phyloP scores from a whole-genome alignment of 2,113 vertebrate genomes.

The Siniperca knerii region DNA sequence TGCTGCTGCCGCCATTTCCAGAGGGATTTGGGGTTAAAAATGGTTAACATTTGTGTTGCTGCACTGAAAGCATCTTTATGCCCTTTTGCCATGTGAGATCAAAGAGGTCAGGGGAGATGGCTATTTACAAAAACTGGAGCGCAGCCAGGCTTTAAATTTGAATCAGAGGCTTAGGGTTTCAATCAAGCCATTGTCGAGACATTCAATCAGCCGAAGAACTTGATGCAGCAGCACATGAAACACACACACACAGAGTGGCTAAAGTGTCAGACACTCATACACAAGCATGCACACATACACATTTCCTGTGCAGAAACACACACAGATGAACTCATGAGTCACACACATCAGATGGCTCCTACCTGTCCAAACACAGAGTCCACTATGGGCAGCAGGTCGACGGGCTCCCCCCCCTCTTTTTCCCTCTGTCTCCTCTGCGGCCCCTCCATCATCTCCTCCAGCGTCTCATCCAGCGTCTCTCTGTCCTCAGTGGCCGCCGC shows the following conservation, averaged over 20 bases:
- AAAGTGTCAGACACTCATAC: background rate
- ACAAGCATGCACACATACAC: conserved; percentile 16
- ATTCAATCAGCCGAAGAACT: conserved; percentile 66
- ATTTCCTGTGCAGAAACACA: background rate
- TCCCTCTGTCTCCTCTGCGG: conserved; percentile 49
- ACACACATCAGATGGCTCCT: conserved; percentile 45
- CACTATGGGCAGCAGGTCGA: conserved; percentile 79
- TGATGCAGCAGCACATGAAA: conserved; percentile 39
- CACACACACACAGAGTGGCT: background rate
- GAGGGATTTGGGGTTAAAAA: conserved; percentile 10
- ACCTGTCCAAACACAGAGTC: conserved; percentile 85
- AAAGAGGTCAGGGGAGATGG: background rate
- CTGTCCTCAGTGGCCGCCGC: conserved; percentile 31
- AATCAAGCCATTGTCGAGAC: conserved; percentile 42
- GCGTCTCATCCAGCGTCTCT: conserved; percentile 60
- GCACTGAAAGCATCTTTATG: conserved; percentile 9
- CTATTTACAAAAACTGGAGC: conserved; percentile 15
- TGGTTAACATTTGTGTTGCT: background rate
- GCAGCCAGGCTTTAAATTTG: conserved; percentile 49
- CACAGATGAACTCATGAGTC: background rate
- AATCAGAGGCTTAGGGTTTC: conserved; percentile 62
- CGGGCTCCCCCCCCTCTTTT: conserved; percentile 58
- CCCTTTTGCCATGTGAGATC: background rate
- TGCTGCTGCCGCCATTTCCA: conserved; percentile 3
- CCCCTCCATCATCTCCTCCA: conserved; percentile 75